Base-by-base conservation (phyloP, 2,113 vertebrate genomes). In the Labeo catla region DNA sequence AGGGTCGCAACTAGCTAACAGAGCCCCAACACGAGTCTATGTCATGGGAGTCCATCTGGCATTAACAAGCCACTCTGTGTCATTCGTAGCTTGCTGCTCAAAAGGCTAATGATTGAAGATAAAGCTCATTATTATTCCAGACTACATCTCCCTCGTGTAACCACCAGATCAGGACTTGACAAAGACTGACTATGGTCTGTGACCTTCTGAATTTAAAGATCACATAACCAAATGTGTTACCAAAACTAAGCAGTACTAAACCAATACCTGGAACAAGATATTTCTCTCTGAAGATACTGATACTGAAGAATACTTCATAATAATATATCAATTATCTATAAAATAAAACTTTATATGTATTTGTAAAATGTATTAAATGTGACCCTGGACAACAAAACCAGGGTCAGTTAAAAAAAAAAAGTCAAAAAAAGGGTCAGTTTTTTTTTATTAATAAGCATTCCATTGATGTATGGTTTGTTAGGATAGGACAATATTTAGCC, bases 61-160 rank as follows among this genome's bases (percentile, higher is more conserved):
- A 52, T 70, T 74, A 85, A 45, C 84, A 54, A 66, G 59, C 66
- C 81, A 39, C 57, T 85, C 57, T 82, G 39, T 70, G 43, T 65
- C 47, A 49, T 82, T 43, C 57, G 72, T 65, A 66, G 76, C 74
- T 85, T 78, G 79, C 79, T 74, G 80, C 52, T 49, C 72, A 84
- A 50, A 19, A 43, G 61, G 23, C 45, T 47, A 84, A 57, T 65
- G 72, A 79, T 43, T 54, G 65, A 83, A 12, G 81, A 83, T 70
- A 83, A 39, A 70, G 47, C 65, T 83, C 63, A 83, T 83, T 83
- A 72, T 49, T 83, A 83, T 83, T 72, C 81, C 49, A 83, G 65
- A 83, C 79, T 65, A 66, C 65, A 39, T 68, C 65, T 83, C 81
- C 63, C 65, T 54, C 54, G 65, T 83, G 81, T 63, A 63, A 63